Conservation (phyloP, 2,888 invertebrate species). For the Noctua janthe region DNA sequence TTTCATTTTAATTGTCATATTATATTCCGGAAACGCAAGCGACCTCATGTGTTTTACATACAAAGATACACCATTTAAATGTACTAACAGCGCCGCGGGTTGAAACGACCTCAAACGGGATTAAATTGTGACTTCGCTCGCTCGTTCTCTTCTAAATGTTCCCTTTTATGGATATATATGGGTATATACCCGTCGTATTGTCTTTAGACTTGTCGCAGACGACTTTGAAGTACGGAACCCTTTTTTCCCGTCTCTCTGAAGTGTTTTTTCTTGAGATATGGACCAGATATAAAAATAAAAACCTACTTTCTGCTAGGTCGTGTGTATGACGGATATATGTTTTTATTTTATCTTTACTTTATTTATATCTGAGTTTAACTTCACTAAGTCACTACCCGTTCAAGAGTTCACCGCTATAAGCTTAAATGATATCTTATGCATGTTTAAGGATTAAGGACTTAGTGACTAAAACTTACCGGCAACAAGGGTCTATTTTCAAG, state of each 20-base stretch:
- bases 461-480: neutral
- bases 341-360: conserved; percentile 1
- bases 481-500: neutral
- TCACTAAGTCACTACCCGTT: neutral
- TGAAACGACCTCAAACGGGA: conserved; percentile 55
- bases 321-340: neutral
- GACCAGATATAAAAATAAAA: conserved; percentile 36
- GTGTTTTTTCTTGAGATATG: conserved; percentile 34
- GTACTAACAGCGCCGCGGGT: conserved; percentile 18
- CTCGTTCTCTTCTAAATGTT: conserved; percentile 52
- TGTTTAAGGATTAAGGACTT: neutral
- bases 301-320: neutral
- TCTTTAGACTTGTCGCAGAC: conserved; percentile 40
- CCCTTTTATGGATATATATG: conserved; percentile 46
- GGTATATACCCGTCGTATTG: conserved; percentile 30
- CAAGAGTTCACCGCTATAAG: neutral
- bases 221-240: conserved; percentile 35
- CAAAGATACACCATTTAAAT: conserved; percentile 48
- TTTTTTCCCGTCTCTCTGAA: conserved; percentile 14
- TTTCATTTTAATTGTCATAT: conserved; percentile 20
- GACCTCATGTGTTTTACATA: conserved; percentile 28
- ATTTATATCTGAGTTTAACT: neutral
- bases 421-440: neutral
- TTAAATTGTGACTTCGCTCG: conserved; percentile 57
- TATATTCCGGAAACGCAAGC: conserved; percentile 1